phyloP scores from a whole-genome alignment of 2,113 vertebrate genomes.

The Gorsachius goisagi region DNA sequence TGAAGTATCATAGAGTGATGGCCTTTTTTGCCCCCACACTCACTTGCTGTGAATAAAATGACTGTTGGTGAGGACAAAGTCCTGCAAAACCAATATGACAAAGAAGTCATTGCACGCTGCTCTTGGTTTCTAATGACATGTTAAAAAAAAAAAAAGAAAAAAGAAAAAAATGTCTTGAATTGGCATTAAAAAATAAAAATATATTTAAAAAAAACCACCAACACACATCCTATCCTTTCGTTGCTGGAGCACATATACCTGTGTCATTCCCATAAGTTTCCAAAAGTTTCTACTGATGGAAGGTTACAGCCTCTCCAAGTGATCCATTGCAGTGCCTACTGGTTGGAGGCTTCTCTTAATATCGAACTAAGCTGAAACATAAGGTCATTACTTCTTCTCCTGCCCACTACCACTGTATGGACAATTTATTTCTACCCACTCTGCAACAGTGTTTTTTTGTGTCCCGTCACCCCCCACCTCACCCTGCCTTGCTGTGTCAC shows the following conservation, averaged over 20 bases:
- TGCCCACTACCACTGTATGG: not conserved
- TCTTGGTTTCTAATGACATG: not conserved
- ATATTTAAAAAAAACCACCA: not conserved
- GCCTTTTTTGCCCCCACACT: not conserved
- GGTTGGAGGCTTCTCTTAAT: not conserved
- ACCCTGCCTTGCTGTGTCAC: not conserved
- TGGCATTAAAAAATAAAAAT: not conserved
- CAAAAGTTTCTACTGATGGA: not conserved
- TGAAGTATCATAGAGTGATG: not conserved
- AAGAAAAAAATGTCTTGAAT: not conserved
- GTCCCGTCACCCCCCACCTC: not conserved
- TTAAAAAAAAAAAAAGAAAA: not conserved
- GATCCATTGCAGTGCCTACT: not conserved
- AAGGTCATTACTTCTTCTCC: not conserved
- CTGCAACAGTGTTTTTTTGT: not conserved
- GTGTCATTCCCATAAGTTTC: not conserved
- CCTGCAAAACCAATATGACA: not conserved
- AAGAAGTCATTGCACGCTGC: not conserved
- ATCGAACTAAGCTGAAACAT: not conserved
- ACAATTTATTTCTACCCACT: not conserved
- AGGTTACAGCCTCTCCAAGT: not conserved
- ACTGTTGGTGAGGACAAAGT: not conserved
- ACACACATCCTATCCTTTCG: not conserved
- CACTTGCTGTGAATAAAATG: not conserved
- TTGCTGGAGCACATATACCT: not conserved